A percentile compares a stretch with the other conserved stretches of the same genome.
These are phyloP conservation scores for Parus major DNA, from an alignment of 2,113 vertebrate genomes.

Conservation along the genomic window DNA sequence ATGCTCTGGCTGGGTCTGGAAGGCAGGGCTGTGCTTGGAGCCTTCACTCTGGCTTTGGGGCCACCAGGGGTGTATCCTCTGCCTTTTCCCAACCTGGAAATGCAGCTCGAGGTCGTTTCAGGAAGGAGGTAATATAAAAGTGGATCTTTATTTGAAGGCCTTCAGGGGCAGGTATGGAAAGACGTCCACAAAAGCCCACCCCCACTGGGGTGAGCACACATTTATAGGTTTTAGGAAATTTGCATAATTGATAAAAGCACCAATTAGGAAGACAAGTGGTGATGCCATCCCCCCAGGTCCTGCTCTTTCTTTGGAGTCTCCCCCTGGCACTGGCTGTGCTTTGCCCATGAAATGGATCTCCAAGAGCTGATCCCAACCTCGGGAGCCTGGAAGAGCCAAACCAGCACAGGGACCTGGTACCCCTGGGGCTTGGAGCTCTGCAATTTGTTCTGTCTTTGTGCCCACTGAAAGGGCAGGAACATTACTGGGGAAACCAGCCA, in stretches of 20 bases:
- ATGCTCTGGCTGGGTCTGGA: background rate
- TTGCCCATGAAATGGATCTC: background rate
- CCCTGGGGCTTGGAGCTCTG: background rate
- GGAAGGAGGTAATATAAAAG: background rate
- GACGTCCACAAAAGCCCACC: background rate
- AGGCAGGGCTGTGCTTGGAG: background rate
- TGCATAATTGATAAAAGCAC: background rate
- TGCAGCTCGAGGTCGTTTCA: background rate
- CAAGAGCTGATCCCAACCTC: background rate
- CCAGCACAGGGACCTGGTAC: background rate
- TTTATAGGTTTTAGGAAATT: background rate
- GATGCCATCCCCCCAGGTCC: background rate
- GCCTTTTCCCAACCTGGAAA: background rate
- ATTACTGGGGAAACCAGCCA: background rate
- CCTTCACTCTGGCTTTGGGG: rapidly evolving
- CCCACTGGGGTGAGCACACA: background rate
- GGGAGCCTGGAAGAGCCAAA: background rate
- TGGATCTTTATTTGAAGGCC: background rate
- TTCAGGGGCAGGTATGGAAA: background rate
- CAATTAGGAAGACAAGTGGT: background rate
- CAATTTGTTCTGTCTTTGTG: background rate
- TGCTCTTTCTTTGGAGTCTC: background rate
- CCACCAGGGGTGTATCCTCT: background rate
- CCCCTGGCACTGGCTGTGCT: background rate
- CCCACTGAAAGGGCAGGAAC: background rate